phyloP scores from a whole-genome alignment of 1,140 invertebrate species.

The Eurosta solidaginis region DNA sequence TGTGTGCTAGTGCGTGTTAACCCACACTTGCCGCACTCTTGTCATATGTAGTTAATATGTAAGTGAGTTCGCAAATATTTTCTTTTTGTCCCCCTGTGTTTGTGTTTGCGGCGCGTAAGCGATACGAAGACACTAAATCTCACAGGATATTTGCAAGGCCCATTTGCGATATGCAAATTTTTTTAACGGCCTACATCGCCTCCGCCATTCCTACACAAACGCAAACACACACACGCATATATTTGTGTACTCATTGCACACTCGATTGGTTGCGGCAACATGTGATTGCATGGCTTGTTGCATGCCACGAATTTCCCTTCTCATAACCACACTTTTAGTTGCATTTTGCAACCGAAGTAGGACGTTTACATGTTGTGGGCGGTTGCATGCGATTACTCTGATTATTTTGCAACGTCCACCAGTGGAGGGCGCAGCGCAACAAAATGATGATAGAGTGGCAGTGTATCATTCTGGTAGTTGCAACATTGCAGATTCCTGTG shows the following conservation, averaged over 20 bases:
- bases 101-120: background rate
- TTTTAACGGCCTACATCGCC: background rate
- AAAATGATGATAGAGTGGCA: background rate
- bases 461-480: conserved; percentile 17
- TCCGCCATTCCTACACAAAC: too few relatives aligned
- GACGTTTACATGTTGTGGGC: conserved; percentile 23
- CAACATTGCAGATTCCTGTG: background rate
- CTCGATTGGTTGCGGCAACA: background rate
- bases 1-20: conserved; percentile 15
- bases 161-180: conserved; percentile 27
- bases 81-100: background rate
- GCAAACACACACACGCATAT: background rate
- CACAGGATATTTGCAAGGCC: conserved; percentile 26
- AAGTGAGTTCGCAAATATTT: background rate
- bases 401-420: background rate
- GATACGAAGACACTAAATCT: conserved; percentile 14
- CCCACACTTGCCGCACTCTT: background rate
- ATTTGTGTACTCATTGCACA: background rate
- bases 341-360: conserved; percentile 7
- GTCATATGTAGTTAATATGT: background rate
- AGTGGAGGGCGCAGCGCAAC: background rate
- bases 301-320: background rate
- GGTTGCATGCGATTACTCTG: conserved; percentile 24
- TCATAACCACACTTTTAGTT: background rate
- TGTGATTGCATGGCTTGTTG: conserved; percentile 8